Evolutionary conservation across 2,888 invertebrate genomes (phyloP), one percentile per base, ranked within the genome.

Genomic region (Zhuqinia jingwanae): DNA sequence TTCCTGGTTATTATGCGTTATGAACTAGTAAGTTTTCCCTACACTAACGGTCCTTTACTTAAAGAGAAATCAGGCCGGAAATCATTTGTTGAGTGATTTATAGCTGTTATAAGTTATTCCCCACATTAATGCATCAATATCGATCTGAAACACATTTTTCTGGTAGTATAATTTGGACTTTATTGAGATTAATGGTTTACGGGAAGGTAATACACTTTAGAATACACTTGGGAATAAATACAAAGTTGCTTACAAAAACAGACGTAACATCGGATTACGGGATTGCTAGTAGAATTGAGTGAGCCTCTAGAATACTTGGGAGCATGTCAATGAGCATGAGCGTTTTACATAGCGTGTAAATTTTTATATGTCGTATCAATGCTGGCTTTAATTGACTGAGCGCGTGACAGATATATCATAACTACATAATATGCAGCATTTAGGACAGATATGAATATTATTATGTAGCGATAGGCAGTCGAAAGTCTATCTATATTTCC

Each of bases 141-240:
- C 58, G 88, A 85, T 85, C 82, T 42, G 20, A 85, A 65, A 20
- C n/a, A 42, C 50, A 47, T 79, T 79, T 36, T 75, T 85, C 86
- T 56, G 58, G 30, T 50, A 65, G 79, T 88, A 60, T 70, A 42
- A 79, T 78, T 85, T 79, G 50, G n/a, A 58, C 81, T 77, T 88
- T 83, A 88, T 86, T 86, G 88, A 88, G 86, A 88, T 86, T 75
- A 86, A 88, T 86, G 88, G 53, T n/a, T 53, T 53, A 15, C 50
- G 17, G 17, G 6, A 17, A 30, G 30, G 60, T n/a, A 63, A 63
- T 63, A 36, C 30, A 17, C n/a, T 63, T 17, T n/a, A 60, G 63
- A 63, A 63, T 36, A 10, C 27, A 27, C 60, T 60, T 27, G 58
- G 13, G 58, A 58, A 58, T 60, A 3, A 30, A n/a, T 27, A 36